These are phyloP conservation scores for Brotula barbata DNA, from an alignment of 2,797 vertebrate species.

Conservation along the genomic window DNA sequence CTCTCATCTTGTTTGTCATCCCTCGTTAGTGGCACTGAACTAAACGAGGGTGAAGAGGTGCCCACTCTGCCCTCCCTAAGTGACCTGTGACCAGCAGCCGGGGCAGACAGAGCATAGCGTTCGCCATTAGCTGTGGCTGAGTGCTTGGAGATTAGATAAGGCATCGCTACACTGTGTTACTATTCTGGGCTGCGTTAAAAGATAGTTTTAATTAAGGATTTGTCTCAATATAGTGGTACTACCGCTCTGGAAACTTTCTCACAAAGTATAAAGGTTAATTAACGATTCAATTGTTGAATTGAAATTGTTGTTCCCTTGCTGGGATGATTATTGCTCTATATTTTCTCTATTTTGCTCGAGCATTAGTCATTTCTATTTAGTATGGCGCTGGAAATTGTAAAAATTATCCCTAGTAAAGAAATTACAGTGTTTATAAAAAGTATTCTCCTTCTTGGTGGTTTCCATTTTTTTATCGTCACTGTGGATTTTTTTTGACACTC, in stretches of 20 bases:
- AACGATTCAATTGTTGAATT: background rate
- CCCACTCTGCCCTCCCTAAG: slow-evolving; percentile 42
- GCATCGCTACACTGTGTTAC: slow-evolving; percentile 10
- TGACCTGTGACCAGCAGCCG: slow-evolving; percentile 47
- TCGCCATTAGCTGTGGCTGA: slow-evolving; percentile 39
- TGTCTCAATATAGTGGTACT: background rate
- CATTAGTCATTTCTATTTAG: slow-evolving; percentile 21
- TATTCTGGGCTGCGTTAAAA: slow-evolving; percentile 9
- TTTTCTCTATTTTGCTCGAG: no score
- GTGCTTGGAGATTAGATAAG: slow-evolving; percentile 41
- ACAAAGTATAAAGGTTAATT: background rate
- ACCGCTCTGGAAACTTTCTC: background rate
- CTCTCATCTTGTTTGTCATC: slow-evolving; percentile 65
- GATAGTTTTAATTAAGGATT: slow-evolving; percentile 5
- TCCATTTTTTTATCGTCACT: no score
- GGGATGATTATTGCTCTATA: background rate
- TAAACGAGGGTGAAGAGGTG: slow-evolving; percentile 61
- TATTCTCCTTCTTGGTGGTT: no score
- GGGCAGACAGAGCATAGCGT: slow-evolving; percentile 32
- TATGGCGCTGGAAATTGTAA: slow-evolving; percentile 6
- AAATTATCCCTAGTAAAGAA: slow-evolving; percentile 14
- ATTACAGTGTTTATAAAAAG: no score
- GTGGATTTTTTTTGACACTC: no score
- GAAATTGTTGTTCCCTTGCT: background rate
- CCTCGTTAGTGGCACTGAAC: slow-evolving; percentile 56